Evolutionary conservation across 2,113 vertebrate genomes (phyloP).

Genomic region (Oryctolagus cuniculus): mOryCun1.1 NC_091441.1:1446001-1446500

Average conservation of each 20-base stretch:
- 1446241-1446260: neutral
- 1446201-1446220: neutral
- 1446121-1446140: too few relatives aligned
- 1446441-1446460: neutral
- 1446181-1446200: neutral
- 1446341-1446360: too few relatives aligned
- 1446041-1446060: too few relatives aligned
- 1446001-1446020: too few relatives aligned
- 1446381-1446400: fast-evolving
- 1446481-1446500: too few relatives aligned
- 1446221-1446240: too few relatives aligned
- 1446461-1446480: too few relatives aligned
- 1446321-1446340: fast-evolving
- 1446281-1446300: fast-evolving
- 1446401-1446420: fast-evolving
- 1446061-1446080: neutral
- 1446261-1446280: neutral
- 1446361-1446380: fast-evolving
- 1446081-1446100: neutral
- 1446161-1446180: neutral
- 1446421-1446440: fast-evolving
- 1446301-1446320: fast-evolving
- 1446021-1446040: too few relatives aligned
- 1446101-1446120: too few relatives aligned
- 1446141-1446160: neutral